Conservation (phyloP, 2,888 invertebrate genomes). For the Polietes domitor region DNA sequence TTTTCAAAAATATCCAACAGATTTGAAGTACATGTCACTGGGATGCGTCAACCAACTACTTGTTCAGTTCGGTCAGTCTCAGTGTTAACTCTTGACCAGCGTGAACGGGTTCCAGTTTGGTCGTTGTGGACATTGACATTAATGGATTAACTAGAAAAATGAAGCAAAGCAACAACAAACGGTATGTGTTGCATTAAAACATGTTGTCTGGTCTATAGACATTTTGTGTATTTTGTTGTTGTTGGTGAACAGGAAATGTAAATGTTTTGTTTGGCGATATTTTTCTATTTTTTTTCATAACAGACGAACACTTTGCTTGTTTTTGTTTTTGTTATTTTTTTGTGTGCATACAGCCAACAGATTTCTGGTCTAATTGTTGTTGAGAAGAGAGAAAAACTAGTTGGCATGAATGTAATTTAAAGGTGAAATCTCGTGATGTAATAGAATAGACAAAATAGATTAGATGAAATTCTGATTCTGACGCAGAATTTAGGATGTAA, state of each 20-base stretch:
- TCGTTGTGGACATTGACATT: slow-evolving; percentile 51
- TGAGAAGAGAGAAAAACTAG: too few species aligned
- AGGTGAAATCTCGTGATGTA: too few species aligned
- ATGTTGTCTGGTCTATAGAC: neutral
- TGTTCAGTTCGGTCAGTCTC: slow-evolving; percentile 17
- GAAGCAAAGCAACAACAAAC: neutral
- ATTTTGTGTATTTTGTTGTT: neutral
- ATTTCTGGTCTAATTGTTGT: slow-evolving; percentile 5
- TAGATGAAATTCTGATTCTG: too few species aligned
- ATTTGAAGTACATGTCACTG: slow-evolving; percentile 42
- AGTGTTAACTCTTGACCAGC: neutral
- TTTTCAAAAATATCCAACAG: neutral
- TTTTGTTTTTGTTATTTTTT: neutral
- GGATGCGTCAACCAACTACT: slow-evolving; percentile 10
- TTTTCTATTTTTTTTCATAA: neutral
- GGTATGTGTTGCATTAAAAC: neutral
- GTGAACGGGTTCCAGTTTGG: slow-evolving; percentile 13
- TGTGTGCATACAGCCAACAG: neutral
- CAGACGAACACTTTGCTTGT: slow-evolving; percentile 8
- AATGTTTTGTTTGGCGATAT: neutral
- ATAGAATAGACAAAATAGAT: too few species aligned
- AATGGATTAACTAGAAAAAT: slow-evolving; percentile 36
- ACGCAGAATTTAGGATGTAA: too few species aligned
- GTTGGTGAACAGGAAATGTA: neutral
- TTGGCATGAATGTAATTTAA: too few species aligned